Percentiles rank a stretch among this genome's conserved stretches.
These are phyloP conservation scores for Pterocles orientalis DNA, from an alignment of 2,113 vertebrate species.

Conservation along the genomic window DNA sequence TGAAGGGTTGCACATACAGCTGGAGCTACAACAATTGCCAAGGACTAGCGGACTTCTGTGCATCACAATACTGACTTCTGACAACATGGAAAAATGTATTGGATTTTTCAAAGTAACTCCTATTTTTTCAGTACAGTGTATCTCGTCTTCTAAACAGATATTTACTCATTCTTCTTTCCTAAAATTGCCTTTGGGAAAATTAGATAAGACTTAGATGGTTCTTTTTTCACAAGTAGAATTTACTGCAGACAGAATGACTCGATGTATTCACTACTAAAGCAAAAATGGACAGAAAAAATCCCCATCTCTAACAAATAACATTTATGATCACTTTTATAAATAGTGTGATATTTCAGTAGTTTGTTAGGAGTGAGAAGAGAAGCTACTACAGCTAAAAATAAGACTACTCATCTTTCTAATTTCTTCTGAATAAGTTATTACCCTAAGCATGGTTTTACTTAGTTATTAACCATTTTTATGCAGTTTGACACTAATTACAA, in stretches of 20 bases:
- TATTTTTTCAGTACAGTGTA: not conserved
- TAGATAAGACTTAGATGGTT: not conserved
- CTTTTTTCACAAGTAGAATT: not conserved
- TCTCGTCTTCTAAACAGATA: not conserved
- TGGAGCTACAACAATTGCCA: slow-evolving; percentile 5
- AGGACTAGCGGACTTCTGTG: slow-evolving; percentile 1
- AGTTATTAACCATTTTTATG: not conserved
- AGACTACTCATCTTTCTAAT: not conserved
- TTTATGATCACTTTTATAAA: not conserved
- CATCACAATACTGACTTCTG: not conserved
- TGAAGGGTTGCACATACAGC: not conserved
- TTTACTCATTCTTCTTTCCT: not conserved
- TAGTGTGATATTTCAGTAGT: not conserved
- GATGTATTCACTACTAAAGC: not conserved
- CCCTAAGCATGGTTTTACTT: not conserved
- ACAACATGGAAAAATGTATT: not conserved
- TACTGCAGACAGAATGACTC: not conserved
- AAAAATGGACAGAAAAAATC: not conserved
- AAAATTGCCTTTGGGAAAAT: not conserved
- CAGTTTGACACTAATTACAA: not conserved
- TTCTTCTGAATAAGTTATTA: not conserved
- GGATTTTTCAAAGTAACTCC: not conserved
- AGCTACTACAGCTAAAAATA: not conserved
- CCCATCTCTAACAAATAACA: not conserved
- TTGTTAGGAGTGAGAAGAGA: not conserved